Conservation (phyloP, 1,140 invertebrate species). For the Musca vetustissima region DNA sequence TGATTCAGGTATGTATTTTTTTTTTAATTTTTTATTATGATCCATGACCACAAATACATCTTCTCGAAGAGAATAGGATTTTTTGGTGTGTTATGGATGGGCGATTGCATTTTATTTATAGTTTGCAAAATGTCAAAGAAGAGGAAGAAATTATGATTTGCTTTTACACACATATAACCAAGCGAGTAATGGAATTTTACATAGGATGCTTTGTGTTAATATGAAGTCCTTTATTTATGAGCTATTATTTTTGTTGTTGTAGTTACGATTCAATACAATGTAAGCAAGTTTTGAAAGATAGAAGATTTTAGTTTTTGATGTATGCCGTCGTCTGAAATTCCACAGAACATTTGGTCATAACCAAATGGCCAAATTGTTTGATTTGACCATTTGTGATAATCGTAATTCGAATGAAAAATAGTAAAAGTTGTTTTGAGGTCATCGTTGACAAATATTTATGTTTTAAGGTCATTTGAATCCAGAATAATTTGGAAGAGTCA, state of each 20-base stretch:
- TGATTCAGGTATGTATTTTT: conserved; percentile 82
- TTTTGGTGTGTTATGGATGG: neutral
- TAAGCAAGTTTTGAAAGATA: too few species aligned
- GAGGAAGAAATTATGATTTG: too few species aligned
- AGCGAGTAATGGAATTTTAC: too few species aligned
- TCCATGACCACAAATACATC: too few species aligned
- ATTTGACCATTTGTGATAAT: neutral
- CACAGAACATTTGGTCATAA: neutral
- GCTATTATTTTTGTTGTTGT: neutral
- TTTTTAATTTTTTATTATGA: too few species aligned
- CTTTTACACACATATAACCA: too few species aligned
- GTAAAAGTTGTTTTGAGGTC: neutral
- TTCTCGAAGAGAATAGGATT: neutral
- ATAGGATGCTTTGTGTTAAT: too few species aligned
- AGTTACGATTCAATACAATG: too few species aligned
- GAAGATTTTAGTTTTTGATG: neutral
- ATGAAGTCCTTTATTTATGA: neutral
- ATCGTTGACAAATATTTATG: neutral
- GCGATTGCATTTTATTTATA: too few species aligned
- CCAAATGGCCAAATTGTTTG: neutral
- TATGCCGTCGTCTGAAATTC: conserved; percentile 8
- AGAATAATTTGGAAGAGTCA: too few species aligned
- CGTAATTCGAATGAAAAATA: neutral
- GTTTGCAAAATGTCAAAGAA: too few species aligned
- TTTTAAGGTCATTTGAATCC: neutral